Evolutionary conservation across 2,113 vertebrate species (phyloP), one percentile per base, ranked within the genome.

Genomic region (Xiphophorus couchianus): DNA sequence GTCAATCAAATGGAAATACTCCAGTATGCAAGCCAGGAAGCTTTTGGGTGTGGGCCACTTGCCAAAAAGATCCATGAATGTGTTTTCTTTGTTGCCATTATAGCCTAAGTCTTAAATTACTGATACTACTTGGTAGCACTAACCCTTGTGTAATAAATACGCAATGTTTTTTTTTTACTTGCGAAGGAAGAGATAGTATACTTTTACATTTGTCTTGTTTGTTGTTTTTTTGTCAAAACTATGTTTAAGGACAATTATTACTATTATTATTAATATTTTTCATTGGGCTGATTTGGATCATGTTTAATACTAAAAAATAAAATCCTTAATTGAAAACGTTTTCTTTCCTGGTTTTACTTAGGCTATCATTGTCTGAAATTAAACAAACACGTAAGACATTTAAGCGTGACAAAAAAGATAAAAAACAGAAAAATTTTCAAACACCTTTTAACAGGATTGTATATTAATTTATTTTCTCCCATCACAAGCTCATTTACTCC

Each of bases 1-100:
- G 91, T 91, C 92, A 93, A 85, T 93, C 92, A 93, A 81, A 78
- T 68, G 75, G 75, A 90, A 85, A 89, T 85, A 81, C 54, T 78
- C 82, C 75, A 81, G 81, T 84, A 73, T 80, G 85, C 71, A 30
- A 88, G 90, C 81, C 87, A 89, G 80, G 64, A 71, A 83, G 83
- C 83, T 77, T 72, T 69, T 82, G 83, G 80, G 67, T 77, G 68
- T 80, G 31, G 71, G 76, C 71, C 74, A 22, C 71, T 58, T 71
- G 88, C 89, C 89, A 89, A 80, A 74, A 83, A 33, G 48, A 82
- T 67, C 74, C 48, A 30, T 17, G 48, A 66, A 82, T 81, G 37
- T 80, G 63, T 85, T 75, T 77, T 84, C 29, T 74, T 86, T 91
- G 82, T 83, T 77, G 78, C 65, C 62, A 74, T 68, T 75, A 64